Conservation (phyloP, 2,113 vertebrate species). For the Cercocebus atys region DNA sequence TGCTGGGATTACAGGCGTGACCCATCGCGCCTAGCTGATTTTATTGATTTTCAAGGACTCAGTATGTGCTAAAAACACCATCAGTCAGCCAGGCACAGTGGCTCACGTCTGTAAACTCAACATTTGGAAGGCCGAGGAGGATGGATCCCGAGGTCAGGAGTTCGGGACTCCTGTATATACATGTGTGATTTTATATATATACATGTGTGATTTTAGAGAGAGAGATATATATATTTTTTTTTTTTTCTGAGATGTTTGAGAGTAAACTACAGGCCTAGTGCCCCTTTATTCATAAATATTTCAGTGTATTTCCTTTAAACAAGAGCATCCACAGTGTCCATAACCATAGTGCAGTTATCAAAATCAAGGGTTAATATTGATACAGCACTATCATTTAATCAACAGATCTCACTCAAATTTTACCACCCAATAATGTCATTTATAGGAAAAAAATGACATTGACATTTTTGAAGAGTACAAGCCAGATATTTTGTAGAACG, state of each 20-base stretch:
- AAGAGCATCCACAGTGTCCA: background rate
- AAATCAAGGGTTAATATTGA: background rate
- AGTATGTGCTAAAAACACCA: background rate
- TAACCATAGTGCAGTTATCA: background rate
- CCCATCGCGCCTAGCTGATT: no score
- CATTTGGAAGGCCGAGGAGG: no score
- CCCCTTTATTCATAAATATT: background rate
- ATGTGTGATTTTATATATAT: background rate
- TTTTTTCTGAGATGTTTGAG: background rate
- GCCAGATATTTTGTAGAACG: background rate
- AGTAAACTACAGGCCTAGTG: background rate
- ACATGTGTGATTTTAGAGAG: no score
- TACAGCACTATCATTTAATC: background rate
- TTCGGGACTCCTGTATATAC: no score
- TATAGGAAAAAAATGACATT: background rate
- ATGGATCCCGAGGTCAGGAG: no score
- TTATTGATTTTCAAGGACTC: background rate
- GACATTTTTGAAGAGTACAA: background rate
- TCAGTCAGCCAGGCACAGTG: background rate
- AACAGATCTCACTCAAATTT: background rate
- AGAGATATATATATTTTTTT: no score
- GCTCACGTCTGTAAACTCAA: no score
- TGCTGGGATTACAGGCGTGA: no score
- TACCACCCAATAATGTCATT: background rate
- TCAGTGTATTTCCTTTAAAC: background rate